Evolutionary conservation across 1,140 invertebrate species (phyloP), one percentile per base, ranked within the genome.

Genomic region (Venustaconcha ellipsiformis): DNA sequence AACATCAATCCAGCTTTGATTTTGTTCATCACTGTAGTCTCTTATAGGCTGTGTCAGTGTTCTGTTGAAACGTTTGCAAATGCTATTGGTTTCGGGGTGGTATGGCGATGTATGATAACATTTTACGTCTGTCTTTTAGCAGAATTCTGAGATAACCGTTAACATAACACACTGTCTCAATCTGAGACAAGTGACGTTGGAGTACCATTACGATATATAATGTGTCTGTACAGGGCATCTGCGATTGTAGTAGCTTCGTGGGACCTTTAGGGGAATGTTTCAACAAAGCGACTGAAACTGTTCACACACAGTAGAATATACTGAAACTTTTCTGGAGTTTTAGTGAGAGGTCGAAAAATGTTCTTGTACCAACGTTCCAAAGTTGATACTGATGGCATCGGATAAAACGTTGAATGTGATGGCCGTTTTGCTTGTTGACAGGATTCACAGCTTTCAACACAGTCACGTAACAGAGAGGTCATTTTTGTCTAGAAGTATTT

Each of bases 61-160:
- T 56, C 63, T 76, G 59, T 72, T 74, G 59, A 37, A 23, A 57
- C 77, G 59, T 60, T 80, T 78, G 73, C 72, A 78, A 64, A 79
- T 74, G 59, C 74, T 26, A 56, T 84, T 84, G 55, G 76, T 73
- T 64, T 80, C 74, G 13, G 83, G 81, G 72, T 84, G 83, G 65
- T 81, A 84, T 57, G 65, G 62, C 18, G 77, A 82, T 58, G 82
- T 82, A 62, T 74, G 64, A n/a, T 75, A 64, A 26, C 78, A 37
- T 59, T 72, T 1, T 26, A 78, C 20, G n/a, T n/a, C n/a, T n/a
- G n/a, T n/a, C n/a, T n/a, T n/a, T n/a, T n/a, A n/a, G n/a, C n/a
- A n/a, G n/a, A 71, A 26, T 13, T 58, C 66, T 26, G 37, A 64
- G 6, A 75, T 60, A 20, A 75, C 17, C 30, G 69, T 75, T 8